A percentile compares a stretch with the other conserved stretches of the same genome.
These are phyloP conservation scores for Oreochromis niloticus DNA, from an alignment of 2,113 vertebrate species.

Conservation along the genomic window DNA sequence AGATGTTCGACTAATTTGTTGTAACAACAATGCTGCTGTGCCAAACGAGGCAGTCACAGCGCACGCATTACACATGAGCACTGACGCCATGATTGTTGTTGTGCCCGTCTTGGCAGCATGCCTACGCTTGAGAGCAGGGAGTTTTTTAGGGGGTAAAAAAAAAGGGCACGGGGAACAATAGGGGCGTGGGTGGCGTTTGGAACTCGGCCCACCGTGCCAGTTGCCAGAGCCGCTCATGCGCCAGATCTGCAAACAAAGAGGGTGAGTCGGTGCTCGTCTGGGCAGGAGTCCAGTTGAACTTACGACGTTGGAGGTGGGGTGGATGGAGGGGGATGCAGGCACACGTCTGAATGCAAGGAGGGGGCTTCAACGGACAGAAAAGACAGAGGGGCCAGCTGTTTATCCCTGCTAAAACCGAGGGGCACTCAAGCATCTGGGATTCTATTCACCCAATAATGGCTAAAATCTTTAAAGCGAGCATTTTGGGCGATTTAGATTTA, in stretches of 20 bases:
- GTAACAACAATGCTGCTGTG: not conserved
- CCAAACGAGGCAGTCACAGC: not conserved
- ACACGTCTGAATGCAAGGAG: conserved; percentile 54
- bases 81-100: conserved; percentile 2
- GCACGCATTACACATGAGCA: not conserved
- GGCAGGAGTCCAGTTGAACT: conserved; percentile 44
- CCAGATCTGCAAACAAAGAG: conserved; percentile 52
- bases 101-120: conserved; percentile 27
- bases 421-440: conserved; percentile 48
- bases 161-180: conserved; percentile 39
- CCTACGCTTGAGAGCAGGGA: conserved; percentile 8
- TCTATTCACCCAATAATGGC: conserved; percentile 42
- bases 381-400: conserved; percentile 57
- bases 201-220: conserved; percentile 10
- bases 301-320: not conserved
- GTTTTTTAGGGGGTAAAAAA: conserved; percentile 1
- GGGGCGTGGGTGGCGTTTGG: conserved; percentile 37
- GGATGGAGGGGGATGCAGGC: conserved; percentile 14
- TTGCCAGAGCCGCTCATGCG: conserved; percentile 48
- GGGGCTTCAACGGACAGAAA: conserved; percentile 55
- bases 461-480: not conserved
- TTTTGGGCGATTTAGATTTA: not conserved
- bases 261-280: conserved; percentile 36
- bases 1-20: not conserved
- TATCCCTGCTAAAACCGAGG: not conserved